Conservation (phyloP, 1,140 invertebrate genomes). For the Lordiphosa collinella region DNA sequence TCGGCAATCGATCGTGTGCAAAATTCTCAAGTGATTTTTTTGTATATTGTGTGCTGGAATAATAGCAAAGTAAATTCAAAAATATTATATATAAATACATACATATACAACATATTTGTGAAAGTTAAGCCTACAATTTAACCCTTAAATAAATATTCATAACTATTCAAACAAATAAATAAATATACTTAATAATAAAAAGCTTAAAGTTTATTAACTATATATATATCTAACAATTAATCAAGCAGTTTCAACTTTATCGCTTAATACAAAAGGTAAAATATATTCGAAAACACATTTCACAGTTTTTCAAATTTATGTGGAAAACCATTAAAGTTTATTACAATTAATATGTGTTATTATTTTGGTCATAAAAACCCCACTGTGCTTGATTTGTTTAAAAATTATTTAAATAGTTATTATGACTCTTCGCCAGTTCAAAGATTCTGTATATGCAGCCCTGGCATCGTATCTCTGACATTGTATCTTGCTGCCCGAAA, state of each 20-base stretch:
- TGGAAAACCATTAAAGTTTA: too few relatives aligned
- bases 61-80: neutral
- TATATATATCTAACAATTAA: too few relatives aligned
- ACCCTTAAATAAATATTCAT: too few relatives aligned
- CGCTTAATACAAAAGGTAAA: too few relatives aligned
- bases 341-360: too few relatives aligned
- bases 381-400: neutral
- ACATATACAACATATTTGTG: constrained; percentile 2
- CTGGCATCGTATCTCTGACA: constrained; percentile 13
- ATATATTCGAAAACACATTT: too few relatives aligned
- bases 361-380: too few relatives aligned
- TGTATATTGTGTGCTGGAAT: constrained; percentile 34
- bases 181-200: too few relatives aligned
- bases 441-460: neutral
- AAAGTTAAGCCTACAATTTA: constrained; percentile 3
- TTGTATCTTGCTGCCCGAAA: constrained; percentile 8
- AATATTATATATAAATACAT: constrained; percentile 6
- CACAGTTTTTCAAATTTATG: too few relatives aligned
- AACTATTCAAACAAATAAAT: too few relatives aligned
- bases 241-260: too few relatives aligned
- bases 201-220: too few relatives aligned
- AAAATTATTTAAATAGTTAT: constrained; percentile 1
- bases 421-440: constrained; percentile 9
- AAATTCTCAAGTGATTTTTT: constrained; percentile 55
- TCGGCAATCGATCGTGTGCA: constrained; percentile 46